Base-by-base conservation (phyloP, 2,888 invertebrate genomes). In the Erebia ligea region DNA sequence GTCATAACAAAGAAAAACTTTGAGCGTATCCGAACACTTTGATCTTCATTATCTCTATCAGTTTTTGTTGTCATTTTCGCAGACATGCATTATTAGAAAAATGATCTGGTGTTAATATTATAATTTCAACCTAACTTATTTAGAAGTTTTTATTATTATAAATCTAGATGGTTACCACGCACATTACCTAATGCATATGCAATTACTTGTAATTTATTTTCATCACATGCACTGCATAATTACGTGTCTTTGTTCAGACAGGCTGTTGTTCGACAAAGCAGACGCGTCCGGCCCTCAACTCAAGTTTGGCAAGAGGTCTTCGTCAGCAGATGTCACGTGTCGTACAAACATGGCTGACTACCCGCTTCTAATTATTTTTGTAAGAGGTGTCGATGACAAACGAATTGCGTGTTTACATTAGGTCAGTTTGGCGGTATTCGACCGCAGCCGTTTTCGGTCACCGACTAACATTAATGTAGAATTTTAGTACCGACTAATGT, bases 221-320 rank as follows among this genome's bases (percentile, higher is more conserved):
- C 67, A 62, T 73, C 70, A 71, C 73, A 74, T 74, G 72, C 73
- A 73, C 71, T 76, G 68, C 75, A 86, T 86, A 87, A 88, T 76
- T 73, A 86, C 85, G 84, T 81, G 83, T 80, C 84, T 89, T 88
- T 88, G 88, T 88, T 82, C 81, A 72, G 74, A 67, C 65, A 72
- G 77, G 72, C 77, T 82, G 81, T 77, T 84, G 84, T 86, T 86
- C 86, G 88, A 89, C 89, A 87, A 87, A 86, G 89, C 84, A 81
- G 87, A 85, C 87, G 84, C 89, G 84, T 89, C 91, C 89, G 88
- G 84, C 82, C 76, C 87, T 86, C 80, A 68, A 80, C 82, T 87
- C 78, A 82, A 89, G 90, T 91, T 92, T 89, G 92, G 91, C 86
- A 91, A 91, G 91, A 86, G 88, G 87, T 84, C 81, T 86, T 83